These are phyloP conservation scores for Aleiodes leptofemur DNA, from an alignment of 2,888 invertebrate genomes.

Conservation along the genomic window DNA sequence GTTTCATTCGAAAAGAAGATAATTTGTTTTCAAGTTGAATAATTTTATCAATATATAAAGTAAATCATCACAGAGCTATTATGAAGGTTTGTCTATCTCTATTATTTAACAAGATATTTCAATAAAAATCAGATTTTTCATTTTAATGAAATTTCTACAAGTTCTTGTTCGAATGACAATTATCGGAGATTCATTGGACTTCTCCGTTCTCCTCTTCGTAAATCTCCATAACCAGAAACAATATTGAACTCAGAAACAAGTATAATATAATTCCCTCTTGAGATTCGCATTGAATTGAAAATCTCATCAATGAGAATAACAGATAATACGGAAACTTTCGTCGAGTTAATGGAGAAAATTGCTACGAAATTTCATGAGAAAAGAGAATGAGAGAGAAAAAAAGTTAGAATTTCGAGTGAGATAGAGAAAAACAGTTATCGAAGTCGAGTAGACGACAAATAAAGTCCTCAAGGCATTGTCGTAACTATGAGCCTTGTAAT, in stretches of 20 bases:
- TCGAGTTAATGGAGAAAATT: conserved; percentile 22
- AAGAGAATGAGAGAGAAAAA: conserved; percentile 1
- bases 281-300: conserved; percentile 7
- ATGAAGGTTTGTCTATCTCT: no score
- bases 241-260: conserved; percentile 10
- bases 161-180: no score
- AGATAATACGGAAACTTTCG: conserved; percentile 13
- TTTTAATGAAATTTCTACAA: no score
- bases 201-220: no score
- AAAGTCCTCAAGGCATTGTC: conserved; percentile 49
- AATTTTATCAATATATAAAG: no score
- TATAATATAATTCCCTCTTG: neutral
- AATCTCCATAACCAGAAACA: neutral
- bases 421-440: conserved; percentile 49
- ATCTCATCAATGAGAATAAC: conserved; percentile 25
- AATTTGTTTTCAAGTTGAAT: no score
- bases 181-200: no score
- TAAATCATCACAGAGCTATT: no score
- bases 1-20: no score
- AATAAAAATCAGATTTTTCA: no score
- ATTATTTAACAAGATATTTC: no score
- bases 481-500: conserved; percentile 40
- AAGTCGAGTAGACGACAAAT: conserved; percentile 54
- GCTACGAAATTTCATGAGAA: conserved; percentile 21
- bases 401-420: conserved; percentile 18